These are phyloP conservation scores for Sebastes elongatus DNA, from an alignment of 2,797 vertebrate genomes.

Conservation along the genomic window DNA sequence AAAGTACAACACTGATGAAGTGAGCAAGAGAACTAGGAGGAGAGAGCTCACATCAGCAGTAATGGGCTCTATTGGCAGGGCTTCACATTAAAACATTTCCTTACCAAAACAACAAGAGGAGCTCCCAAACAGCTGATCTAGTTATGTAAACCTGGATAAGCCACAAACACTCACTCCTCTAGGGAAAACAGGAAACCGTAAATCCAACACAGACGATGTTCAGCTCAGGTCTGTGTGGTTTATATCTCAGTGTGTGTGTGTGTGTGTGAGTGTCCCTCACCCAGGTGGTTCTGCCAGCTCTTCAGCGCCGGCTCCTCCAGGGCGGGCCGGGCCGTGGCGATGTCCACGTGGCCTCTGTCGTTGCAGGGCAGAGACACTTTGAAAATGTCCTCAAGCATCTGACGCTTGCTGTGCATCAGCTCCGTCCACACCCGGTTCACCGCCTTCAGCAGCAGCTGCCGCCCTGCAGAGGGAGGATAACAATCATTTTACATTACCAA, in stretches of 20 bases:
- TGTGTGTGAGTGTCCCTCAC: constrained; percentile 74
- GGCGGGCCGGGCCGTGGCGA: constrained; percentile 86
- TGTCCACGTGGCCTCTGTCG: constrained; percentile 95
- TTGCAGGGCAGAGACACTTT: constrained; percentile 95
- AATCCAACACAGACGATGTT: background rate
- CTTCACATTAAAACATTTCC: background rate
- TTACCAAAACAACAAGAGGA: background rate
- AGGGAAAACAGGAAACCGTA: background rate
- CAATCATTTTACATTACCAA: background rate
- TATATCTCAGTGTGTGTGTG: no score
- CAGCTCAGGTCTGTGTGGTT: background rate
- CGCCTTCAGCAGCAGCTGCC: constrained; percentile 96
- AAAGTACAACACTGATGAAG: background rate
- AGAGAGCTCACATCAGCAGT: background rate
- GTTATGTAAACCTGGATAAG: background rate
- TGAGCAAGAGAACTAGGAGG: background rate
- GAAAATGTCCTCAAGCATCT: constrained; percentile 95
- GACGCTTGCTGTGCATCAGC: constrained; percentile 96
- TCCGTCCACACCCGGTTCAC: constrained; percentile 99
- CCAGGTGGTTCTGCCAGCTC: constrained; percentile 97
- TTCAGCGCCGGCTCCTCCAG: constrained; percentile 95
- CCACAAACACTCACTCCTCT: background rate
- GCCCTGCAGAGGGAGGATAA: constrained; percentile 78
- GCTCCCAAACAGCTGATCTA: background rate
- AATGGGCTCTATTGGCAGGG: background rate